phyloP scores from a whole-genome alignment of 2,888 invertebrate species.

The Eudemis profundana region DNA sequence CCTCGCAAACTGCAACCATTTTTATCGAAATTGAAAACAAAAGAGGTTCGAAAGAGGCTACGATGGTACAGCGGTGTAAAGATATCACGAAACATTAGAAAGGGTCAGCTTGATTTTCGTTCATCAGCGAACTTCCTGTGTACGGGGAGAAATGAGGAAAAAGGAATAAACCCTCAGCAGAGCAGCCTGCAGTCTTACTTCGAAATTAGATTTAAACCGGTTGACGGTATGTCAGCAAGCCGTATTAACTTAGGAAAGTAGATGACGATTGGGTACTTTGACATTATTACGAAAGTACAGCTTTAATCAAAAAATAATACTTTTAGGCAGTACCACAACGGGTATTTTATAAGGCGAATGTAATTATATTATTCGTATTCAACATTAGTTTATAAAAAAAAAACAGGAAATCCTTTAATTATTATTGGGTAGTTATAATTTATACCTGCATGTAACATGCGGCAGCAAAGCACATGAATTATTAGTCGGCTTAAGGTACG shows the following conservation, averaged over 20 bases:
- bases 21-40: not conserved
- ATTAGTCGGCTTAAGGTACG: conserved; percentile 18
- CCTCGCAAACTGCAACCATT: not conserved
- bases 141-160: conserved; percentile 29
- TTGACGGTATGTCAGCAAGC: conserved; percentile 28
- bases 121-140: conserved; percentile 35
- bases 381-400: too few relatives aligned
- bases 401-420: too few relatives aligned
- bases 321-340: not conserved
- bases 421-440: not conserved
- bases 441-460: not conserved
- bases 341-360: too few relatives aligned
- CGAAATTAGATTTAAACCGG: conserved; percentile 34
- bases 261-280: conserved; percentile 6
- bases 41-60: not conserved
- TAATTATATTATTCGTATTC: too few relatives aligned
- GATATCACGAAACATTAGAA: conserved; percentile 11
- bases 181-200: conserved; percentile 34
- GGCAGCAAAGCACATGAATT: conserved; percentile 21
- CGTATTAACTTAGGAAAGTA: conserved; percentile 22
- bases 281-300: conserved; percentile 3
- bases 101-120: conserved; percentile 30
- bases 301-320: not conserved
- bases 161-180: conserved; percentile 27
- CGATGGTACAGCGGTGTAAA: not conserved